Conservation (phyloP, 2,888 invertebrate species). For the Dasysyrphus albostriatus region DNA sequence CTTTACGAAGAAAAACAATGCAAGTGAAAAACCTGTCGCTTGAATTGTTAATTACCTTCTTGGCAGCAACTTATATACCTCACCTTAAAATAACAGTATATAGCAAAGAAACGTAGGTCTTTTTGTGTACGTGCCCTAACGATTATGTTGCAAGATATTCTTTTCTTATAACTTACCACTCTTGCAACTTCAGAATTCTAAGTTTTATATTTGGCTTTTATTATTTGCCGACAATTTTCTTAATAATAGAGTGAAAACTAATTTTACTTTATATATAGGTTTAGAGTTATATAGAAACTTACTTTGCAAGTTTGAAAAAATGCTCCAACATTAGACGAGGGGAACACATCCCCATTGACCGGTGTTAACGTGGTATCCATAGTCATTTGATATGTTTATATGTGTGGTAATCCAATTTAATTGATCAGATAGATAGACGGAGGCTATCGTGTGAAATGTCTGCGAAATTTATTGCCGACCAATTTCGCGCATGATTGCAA, state of each 20-base stretch:
- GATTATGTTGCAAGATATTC: conserved; percentile 36
- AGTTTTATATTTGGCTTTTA: neutral
- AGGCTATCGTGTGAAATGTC: conserved; percentile 25
- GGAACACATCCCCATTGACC: conserved; percentile 74
- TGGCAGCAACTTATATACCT: conserved; percentile 23
- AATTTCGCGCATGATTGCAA: conserved; percentile 61
- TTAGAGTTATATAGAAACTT: conserved; percentile 72
- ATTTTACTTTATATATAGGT: neutral
- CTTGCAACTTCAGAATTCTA: conserved; percentile 15
- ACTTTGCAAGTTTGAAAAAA: conserved; percentile 84
- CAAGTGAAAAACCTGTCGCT: conserved; percentile 54
- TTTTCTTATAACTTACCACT: conserved; percentile 7
- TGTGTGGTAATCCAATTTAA: conserved; percentile 50
- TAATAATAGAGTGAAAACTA: neutral
- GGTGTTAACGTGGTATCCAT: conserved; percentile 57
- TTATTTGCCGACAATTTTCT: neutral
- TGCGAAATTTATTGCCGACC: conserved; percentile 50
- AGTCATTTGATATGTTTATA: conserved; percentile 7
- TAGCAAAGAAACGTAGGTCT: neutral
- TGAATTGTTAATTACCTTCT: conserved; percentile 66
- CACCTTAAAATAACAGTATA: conserved; percentile 62
- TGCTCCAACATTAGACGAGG: conserved; percentile 82
- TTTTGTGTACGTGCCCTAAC: conserved; percentile 46
- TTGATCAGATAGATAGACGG: conserved; percentile 12
- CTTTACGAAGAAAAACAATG: conserved; percentile 34